Base-by-base conservation (phyloP, 2,888 invertebrate species). In the Acanthoscelides obtectus region DNA sequence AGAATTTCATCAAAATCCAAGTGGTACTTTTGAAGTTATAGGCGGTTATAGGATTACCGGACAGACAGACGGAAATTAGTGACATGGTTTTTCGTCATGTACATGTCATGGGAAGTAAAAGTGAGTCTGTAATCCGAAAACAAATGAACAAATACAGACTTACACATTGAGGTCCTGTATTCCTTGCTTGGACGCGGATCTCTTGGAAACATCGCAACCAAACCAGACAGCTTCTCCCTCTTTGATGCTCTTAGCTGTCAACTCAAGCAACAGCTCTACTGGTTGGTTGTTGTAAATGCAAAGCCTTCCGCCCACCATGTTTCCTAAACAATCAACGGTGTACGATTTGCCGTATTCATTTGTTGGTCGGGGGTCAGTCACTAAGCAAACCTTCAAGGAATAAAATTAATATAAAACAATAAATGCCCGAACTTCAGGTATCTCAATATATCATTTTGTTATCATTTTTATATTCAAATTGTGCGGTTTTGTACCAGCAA, bases 211-310 rank as follows among this genome's bases (percentile, higher is more conserved):
- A 81, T 96, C 96, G 84, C 95, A 96, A 0, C 96, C 96, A 84
- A 96, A 96, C 96, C 96, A 97, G 0, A 97, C 96, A 0, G 96
- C 91, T 82, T 96, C 95, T 0, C 93, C 93, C 1, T 90, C 89
- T 75, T 91, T 89, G 75, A 97, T 92, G 71, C 95, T 94, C 73
- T 92, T 91, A 12, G 90, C 91, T 0, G 93, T 92, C 45, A 91
- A 87, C 82, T 92, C 89, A 84, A 95, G 90, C 0, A 97, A 87
- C 0, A 91, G 86, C 71, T 94, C 93, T 0, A 93, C 90, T 0
- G 93, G 93, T 83, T 96, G 96, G 86, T 97, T 97, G 84, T 96
- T 95, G 86, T 96, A 97, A 0, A 94, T 88, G 0, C 94, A 94
- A 74, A 87, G 88, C 5, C 91, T 86, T 0, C 95, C 96, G 22